phyloP scores from a whole-genome alignment of 1,140 invertebrate species.

The Diuraphis noxia region DNA sequence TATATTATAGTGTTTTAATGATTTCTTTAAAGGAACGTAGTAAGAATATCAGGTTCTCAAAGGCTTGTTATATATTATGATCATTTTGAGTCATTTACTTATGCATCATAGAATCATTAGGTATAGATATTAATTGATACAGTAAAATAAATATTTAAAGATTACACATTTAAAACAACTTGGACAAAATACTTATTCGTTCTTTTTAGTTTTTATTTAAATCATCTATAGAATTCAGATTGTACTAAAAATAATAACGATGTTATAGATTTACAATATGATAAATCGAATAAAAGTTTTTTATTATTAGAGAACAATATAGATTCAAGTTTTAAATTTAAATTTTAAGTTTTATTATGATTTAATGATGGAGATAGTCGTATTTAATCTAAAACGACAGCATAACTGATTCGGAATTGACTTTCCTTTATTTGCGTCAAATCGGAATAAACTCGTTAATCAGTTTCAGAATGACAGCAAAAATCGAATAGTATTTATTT shows the following conservation, averaged over 20 bases:
- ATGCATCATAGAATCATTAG: not conserved
- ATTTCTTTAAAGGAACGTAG: not conserved
- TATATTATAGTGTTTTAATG: not conserved
- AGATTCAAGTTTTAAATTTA: slow-evolving; percentile 12
- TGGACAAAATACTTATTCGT: not conserved
- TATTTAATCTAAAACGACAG: not conserved
- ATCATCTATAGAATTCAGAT: not conserved
- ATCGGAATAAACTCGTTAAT: slow-evolving; percentile 44
- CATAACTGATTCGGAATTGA: not conserved
- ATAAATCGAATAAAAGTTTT: slow-evolving; percentile 31
- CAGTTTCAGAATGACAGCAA: slow-evolving; percentile 21
- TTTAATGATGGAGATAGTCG: not conserved
- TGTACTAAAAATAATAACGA: not conserved
- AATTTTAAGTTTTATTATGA: slow-evolving; percentile 24
- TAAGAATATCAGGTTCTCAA: not conserved
- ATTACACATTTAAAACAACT: not conserved
- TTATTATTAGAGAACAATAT: not conserved
- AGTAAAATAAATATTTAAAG: not conserved
- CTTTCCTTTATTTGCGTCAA: slow-evolving; percentile 17
- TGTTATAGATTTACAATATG: not conserved
- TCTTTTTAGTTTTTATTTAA: not conserved
- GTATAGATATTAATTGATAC: not conserved
- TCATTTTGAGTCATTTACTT: not conserved
- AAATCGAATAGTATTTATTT: slow-evolving; percentile 19
- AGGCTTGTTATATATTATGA: not conserved